Conservation (phyloP, 1,140 invertebrate species). For the Microplitis demolitor region DNA sequence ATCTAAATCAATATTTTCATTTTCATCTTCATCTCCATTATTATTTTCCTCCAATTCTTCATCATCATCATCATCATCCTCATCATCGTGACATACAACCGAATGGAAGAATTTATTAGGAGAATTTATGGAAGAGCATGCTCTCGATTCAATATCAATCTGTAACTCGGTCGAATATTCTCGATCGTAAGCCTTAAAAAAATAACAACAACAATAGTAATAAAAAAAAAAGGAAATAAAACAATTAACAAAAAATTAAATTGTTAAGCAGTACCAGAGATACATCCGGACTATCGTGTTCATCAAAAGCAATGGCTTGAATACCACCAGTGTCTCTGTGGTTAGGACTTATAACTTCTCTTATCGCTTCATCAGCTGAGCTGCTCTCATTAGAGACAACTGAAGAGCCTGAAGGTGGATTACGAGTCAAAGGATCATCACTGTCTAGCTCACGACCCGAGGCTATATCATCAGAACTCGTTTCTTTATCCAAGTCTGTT, state of each 20-base stretch:
- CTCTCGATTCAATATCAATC: constrained; percentile 16
- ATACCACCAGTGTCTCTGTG: constrained; percentile 9
- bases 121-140: constrained; percentile 15
- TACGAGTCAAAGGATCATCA: constrained; percentile 8
- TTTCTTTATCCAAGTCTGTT: constrained; percentile 17
- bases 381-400: constrained; percentile 24
- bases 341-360: constrained; percentile 17
- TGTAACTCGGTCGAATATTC: constrained; percentile 13
- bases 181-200: constrained; percentile 25
- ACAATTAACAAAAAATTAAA: neutral
- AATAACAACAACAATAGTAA: neutral
- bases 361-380: constrained; percentile 19
- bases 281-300: constrained; percentile 17
- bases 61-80: too few species aligned
- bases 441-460: constrained; percentile 7
- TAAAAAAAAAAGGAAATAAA: neutral
- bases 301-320: constrained; percentile 21
- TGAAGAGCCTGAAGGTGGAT: constrained; percentile 17
- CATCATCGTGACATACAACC: neutral
- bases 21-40: too few species aligned
- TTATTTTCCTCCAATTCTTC: too few species aligned
- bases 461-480: constrained; percentile 16
- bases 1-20: too few species aligned
- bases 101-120: constrained; percentile 6
- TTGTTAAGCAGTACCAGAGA: constrained; percentile 4